Evolutionary conservation across 2,888 invertebrate genomes (phyloP), one percentile per base, ranked within the genome.

Genomic region (Cheilosia soror): DNA sequence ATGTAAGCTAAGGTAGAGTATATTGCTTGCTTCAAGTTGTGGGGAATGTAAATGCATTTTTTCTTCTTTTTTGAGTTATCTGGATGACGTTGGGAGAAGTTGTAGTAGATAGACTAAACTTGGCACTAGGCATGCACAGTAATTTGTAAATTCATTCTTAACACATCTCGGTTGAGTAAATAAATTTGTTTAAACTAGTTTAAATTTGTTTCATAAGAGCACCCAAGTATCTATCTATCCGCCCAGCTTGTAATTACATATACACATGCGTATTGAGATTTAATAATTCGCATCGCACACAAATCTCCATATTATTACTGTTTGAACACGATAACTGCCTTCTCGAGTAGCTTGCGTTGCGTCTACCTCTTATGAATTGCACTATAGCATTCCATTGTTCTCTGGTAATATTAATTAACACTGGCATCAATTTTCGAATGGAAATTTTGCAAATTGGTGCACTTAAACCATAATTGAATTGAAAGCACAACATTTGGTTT

Each of bases 391-490:
- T 20, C 44, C 5, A 5, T 15, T 44, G 37, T n/a, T 33, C 42
- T 4, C n/a, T 60, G 53, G 27, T 7, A 72, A 47, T 44, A 66
- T 47, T 77, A 77, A 78, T 73, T 76, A 65, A 71, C 49, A 71
- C 15, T 44, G 53, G 58, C 31, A 79, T 75, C 75, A 75, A 75
- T 84, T 84, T 84, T 63, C 69, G 57, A 29, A 69, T 47, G 75
- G 80, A 81, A 69, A 79, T 69, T 79, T 79, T 37, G 33, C 60
- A 79, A 69, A 84, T 79, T 84, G 83, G 63, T 66, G 78, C 83
- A 83, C 78, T 83, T 73, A 73, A 68, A 57, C 78, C 60, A 57
- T 83, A 83, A 83, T 83, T 83, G 58, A 77, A 82, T 82, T 77
- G 57, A 33, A 58, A 31, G 47, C 66, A 49, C 42, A 55, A 77